Base-by-base conservation (phyloP, 2,113 vertebrate genomes). In the Strix aluco region DNA sequence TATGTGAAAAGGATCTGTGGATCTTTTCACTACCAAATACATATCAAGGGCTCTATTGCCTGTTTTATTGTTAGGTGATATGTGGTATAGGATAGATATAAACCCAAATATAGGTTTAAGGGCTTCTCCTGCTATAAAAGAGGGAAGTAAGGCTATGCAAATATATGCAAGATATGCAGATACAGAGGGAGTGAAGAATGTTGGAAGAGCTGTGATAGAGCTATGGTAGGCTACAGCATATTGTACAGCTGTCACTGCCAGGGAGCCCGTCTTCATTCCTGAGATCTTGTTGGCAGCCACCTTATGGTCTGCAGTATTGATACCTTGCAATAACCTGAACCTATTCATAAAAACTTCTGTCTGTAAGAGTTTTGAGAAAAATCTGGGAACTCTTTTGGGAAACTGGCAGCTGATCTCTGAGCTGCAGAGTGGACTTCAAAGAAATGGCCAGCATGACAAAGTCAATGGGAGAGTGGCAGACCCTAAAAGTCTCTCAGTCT, bases 111-210 rank as follows among this genome's bases (percentile, higher is more conserved):
- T 2, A 54, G 10, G 18, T 23, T 87, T 40, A 54, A 71, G 16
- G 38, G 16, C 32, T 54, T 81, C 32, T 92, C 13, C 63, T 71
- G 15, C 49, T 63, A 4, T 26, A 34, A 55, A 82, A 57, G 30
- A 42, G 8, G 57, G 42, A 72, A 63, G 62, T 67, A 38, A 85
- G 5, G 14, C 9, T 29, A 58, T 73, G 67, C 34, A 92, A 59
- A 92, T 88, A n/a, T 32, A 67, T 81, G 78, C 59, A 84, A 69
- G 40, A 61, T 40, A 88, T 83, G 81, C 46, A 94, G 74, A 85
- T 63, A 22, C 3, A 59, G 81, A 82, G 47, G 29, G 63, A 82
- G 71, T 62, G 71, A 88, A 63, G 78, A 69, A 21, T 19, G 16
- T 26, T 86, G 67, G 74, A 92, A 89, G 74, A 90, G 75, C 66